Conservation (phyloP, 2,113 vertebrate species). For the Corythaixoides concolor region DNA sequence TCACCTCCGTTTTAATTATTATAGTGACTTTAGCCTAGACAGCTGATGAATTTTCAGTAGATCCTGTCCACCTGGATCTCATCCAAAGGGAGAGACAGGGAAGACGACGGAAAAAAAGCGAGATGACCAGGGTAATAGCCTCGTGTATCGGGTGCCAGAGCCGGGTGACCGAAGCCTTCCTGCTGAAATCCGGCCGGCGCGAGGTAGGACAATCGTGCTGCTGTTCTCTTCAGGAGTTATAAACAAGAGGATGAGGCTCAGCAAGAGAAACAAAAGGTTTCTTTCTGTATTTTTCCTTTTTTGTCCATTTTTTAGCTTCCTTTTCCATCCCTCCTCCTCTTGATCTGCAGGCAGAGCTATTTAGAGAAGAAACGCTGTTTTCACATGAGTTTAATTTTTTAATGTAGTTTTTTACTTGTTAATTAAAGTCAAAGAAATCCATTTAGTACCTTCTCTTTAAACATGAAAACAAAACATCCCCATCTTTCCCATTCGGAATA, state of each 20-base stretch:
- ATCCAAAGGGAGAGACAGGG: background rate
- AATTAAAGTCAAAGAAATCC: background rate
- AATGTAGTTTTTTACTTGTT: background rate
- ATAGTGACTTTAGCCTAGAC: background rate
- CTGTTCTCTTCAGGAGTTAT: constrained; percentile 11
- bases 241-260: constrained; percentile 37
- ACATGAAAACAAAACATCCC: background rate
- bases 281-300: constrained; percentile 26
- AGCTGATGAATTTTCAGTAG: background rate
- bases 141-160: accelerated
- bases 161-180: background rate
- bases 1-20: background rate
- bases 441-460: background rate
- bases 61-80: background rate
- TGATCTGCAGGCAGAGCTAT: background rate
- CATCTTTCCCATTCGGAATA: background rate
- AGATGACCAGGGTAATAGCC: background rate
- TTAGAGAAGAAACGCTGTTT: background rate
- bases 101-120: background rate
- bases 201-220: constrained; percentile 21
- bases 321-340: background rate
- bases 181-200: background rate
- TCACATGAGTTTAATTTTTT: background rate
- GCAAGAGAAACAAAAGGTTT: constrained; percentile 41
- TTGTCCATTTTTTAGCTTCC: background rate